Conservation (phyloP, 2,797 vertebrate species). For the Cirrhinus molitorella region DNA sequence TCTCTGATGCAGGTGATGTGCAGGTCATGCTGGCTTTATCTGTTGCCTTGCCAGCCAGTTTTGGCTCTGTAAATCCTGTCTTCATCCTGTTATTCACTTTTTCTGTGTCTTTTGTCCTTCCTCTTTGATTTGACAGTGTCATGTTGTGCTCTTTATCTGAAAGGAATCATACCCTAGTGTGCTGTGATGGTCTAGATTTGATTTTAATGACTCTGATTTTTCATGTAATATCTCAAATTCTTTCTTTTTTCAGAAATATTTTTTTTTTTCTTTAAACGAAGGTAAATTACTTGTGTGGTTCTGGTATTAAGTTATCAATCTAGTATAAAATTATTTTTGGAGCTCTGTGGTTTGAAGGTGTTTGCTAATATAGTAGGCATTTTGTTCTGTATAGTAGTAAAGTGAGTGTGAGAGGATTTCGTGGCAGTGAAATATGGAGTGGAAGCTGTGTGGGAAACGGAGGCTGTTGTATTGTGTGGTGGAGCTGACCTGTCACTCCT, state of each 20-base stretch:
- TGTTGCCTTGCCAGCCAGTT: slow-evolving; percentile 31
- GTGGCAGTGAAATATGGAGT: slow-evolving; percentile 23
- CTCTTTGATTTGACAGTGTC: slow-evolving; percentile 16
- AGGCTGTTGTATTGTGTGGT: slow-evolving; percentile 50
- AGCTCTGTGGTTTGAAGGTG: not conserved
- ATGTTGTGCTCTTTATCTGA: slow-evolving; percentile 8
- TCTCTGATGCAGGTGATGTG: slow-evolving; percentile 25
- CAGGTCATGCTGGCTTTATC: slow-evolving; percentile 45
- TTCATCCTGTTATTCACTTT: slow-evolving; percentile 16
- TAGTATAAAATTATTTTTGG: not conserved
- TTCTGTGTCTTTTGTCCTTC: not conserved
- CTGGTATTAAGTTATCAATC: not conserved
- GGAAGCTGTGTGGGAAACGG: slow-evolving; percentile 46
- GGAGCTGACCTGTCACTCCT: slow-evolving; percentile 36
- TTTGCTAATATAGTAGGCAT: not conserved
- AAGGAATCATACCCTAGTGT: not conserved
- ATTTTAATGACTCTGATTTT: not conserved
- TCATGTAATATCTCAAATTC: not conserved
- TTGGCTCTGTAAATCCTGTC: slow-evolving; percentile 22
- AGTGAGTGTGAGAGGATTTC: slow-evolving; percentile 25
- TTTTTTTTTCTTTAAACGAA: not conserved
- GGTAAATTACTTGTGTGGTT: not conserved
- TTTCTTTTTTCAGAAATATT: not conserved
- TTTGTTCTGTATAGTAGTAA: not conserved
- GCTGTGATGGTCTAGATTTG: not conserved